phyloP scores from a whole-genome alignment of 2,888 invertebrate species.

The Macaria liturata region DNA sequence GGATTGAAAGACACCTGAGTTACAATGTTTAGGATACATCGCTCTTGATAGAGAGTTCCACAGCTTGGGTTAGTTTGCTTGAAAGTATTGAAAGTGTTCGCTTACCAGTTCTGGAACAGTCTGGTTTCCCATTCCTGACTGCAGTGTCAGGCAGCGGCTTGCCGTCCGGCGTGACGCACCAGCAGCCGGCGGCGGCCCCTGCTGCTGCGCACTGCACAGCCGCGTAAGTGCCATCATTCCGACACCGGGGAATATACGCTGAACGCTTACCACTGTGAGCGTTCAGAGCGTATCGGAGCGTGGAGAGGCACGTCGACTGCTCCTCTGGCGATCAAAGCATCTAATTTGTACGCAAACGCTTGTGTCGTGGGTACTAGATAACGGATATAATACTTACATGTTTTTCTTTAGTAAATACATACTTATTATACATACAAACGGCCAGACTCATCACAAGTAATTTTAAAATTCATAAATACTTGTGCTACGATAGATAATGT shows the following conservation, averaged over 20 bases:
- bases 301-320: constrained; percentile 79
- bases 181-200: constrained; percentile 90
- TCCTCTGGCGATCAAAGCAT: constrained; percentile 47
- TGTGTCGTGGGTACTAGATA: too few species aligned
- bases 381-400: too few species aligned
- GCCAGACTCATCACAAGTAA: too few species aligned
- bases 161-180: constrained; percentile 95
- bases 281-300: constrained; percentile 66
- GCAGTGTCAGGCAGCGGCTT: constrained; percentile 92
- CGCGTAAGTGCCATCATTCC: constrained; percentile 92
- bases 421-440: too few species aligned
- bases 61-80: too few species aligned
- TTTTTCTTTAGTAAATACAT: too few species aligned
- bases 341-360: too few species aligned
- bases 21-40: too few species aligned
- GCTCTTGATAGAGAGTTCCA: too few species aligned
- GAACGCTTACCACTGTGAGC: constrained; percentile 70
- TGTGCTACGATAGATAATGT: too few species aligned
- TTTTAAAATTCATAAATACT: too few species aligned
- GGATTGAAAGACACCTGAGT: too few species aligned
- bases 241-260: constrained; percentile 90
- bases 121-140: constrained; percentile 87
- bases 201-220: constrained; percentile 93
- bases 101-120: constrained; percentile 83
- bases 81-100: neutral